Base-by-base conservation (phyloP, 2,113 vertebrate genomes). In the Caranx melampygus region DNA sequence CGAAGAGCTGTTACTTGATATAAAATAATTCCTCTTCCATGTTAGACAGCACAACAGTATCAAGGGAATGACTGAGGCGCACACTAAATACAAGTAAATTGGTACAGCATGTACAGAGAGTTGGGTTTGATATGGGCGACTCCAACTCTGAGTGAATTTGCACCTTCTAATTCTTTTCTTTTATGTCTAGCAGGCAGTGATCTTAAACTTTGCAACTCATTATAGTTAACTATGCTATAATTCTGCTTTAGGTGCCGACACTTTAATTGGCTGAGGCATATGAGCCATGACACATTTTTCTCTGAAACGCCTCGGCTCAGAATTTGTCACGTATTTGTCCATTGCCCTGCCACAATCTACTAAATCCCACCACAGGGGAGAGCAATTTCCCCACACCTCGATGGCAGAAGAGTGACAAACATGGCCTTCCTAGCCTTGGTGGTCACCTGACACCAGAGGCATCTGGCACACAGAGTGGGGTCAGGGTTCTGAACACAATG, bases 201-300 rank as follows among this genome's bases (percentile, higher is more conserved):
- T 89, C 75, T 88, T 83, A 88, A 91, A 88, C 85, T 86, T 80
- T 88, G 79, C 78, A 87, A 85, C 89, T 89, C 89, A 90, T 91
- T 90, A 88, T 85, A 61, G 78, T 90, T 93, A 91, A 92, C 89
- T 91, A 81, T 80, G 89, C 92, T 85, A 90, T 93, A 93, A 93
- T 88, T 93, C 89, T 88, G 85, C 79, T 91, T 90, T 82, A 90
- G 81, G 72, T 84, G 81, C 69, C 73, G 90, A 89, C 90, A 89
- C 75, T 91, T 92, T 91, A 91, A 92, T 86, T 91, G 89, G 81
- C 81, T 21, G 77, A 83, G 83, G 86, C 85, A 91, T 86, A 55
- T 80, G 90, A 92, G 83, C 81, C 86, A 72, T 89, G 88, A 87
- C 88, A 85, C 86, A 82, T 86, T 89, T 86, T 80, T 87, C 85